A percentile compares a stretch with the other conserved stretches of the same genome.
Conservation (phyloP, 2,797 vertebrate species). For the Gallirallus australis region DNA sequence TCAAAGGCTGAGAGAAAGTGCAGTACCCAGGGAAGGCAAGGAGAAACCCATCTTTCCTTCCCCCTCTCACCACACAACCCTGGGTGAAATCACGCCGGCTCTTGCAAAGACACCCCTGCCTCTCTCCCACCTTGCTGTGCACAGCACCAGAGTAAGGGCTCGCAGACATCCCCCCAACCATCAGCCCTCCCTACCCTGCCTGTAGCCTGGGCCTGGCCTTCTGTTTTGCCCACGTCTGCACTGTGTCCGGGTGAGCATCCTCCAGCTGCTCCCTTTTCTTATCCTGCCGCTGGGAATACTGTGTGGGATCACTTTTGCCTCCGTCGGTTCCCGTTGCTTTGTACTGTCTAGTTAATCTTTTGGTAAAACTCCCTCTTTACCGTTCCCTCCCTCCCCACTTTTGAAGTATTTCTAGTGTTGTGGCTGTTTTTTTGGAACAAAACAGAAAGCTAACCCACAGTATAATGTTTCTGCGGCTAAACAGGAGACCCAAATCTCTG, state of each 20-base stretch:
- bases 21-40: background rate
- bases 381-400: fast-evolving
- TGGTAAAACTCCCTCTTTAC: background rate
- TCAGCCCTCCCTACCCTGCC: background rate
- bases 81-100: background rate
- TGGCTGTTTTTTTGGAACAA: background rate
- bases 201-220: background rate
- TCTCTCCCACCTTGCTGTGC: background rate
- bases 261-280: constrained; percentile 32
- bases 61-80: background rate
- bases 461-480: constrained; percentile 21
- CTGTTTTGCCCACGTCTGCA: background rate
- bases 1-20: background rate
- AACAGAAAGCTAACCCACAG: background rate
- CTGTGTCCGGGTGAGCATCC: background rate
- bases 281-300: constrained; percentile 4
- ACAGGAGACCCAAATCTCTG: background rate
- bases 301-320: background rate
- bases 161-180: background rate
- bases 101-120: background rate
- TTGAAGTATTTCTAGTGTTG: background rate
- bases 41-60: background rate
- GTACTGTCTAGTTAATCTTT: background rate
- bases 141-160: background rate
- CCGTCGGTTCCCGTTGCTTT: constrained; percentile 7